Evolutionary conservation across 2,113 vertebrate species (phyloP).

Genomic region (Psilopsiagon aymara): DNA sequence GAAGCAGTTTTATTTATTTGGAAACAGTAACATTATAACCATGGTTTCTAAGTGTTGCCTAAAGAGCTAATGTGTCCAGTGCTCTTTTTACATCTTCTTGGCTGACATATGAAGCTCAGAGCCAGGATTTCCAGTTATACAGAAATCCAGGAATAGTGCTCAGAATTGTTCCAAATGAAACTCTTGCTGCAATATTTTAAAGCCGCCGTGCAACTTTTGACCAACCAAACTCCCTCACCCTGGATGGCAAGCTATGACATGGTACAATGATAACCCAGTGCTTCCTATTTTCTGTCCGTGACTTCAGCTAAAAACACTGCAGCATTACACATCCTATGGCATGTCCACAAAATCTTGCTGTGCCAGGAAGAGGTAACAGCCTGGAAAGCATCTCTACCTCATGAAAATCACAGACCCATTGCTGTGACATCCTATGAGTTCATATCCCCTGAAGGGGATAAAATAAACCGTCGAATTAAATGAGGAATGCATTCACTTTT

Average conservation of each 20-base stretch:
- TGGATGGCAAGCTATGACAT: neutral
- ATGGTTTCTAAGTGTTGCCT: neutral
- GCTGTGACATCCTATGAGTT: neutral
- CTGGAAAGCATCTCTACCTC: neutral
- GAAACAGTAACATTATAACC: neutral
- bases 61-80: neutral
- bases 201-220: neutral
- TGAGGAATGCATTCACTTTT: neutral
- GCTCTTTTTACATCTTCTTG: neutral
- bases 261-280: neutral
- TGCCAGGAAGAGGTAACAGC: neutral
- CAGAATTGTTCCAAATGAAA: neutral
- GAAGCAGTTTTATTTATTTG: neutral
- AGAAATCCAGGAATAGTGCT: neutral
- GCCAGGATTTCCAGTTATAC: neutral
- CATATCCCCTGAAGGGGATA: neutral
- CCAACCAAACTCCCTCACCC: neutral
- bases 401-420: neutral
- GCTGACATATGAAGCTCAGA: neutral
- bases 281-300: neutral
- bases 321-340: neutral
- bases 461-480: neutral
- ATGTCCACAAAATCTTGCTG: neutral
- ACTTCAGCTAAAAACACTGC: slow-evolving; percentile 9
- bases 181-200: neutral